A percentile compares a stretch with the other conserved stretches of the same genome.
Conservation (phyloP, 2,888 invertebrate genomes). For the Lasioglossum figueresi region DNA sequence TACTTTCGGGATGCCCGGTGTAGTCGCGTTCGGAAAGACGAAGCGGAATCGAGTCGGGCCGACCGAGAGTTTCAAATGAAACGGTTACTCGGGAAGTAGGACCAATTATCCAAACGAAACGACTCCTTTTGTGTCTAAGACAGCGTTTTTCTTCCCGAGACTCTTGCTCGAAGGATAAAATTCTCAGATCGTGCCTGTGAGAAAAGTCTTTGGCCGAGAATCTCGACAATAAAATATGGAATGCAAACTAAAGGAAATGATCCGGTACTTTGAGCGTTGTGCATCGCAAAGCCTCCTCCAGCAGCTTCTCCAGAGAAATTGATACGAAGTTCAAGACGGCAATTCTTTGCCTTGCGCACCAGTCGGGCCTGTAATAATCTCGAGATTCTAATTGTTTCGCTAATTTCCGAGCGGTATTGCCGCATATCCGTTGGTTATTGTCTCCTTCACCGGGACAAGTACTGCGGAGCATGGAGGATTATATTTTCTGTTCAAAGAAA, state of each 20-base stretch:
- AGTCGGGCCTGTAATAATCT: background rate
- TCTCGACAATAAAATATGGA: constrained; percentile 43
- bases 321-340: constrained; percentile 22
- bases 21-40: background rate
- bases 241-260: constrained; percentile 31
- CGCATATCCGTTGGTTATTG: background rate
- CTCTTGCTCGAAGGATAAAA: constrained; percentile 15
- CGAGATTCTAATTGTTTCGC: constrained; percentile 38
- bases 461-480: background rate
- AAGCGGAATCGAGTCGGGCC: background rate
- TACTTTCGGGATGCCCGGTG: background rate
- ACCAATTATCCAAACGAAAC: constrained; percentile 41
- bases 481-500: constrained; percentile 13
- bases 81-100: constrained; percentile 6
- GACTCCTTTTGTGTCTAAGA: constrained; percentile 10
- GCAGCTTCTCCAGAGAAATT: constrained; percentile 11
- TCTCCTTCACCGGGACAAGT: background rate
- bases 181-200: constrained; percentile 21
- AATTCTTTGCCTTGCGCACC: background rate
- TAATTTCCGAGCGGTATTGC: constrained; percentile 18
- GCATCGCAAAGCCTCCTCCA: background rate
- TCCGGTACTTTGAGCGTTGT: background rate
- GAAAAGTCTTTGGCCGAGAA: background rate
- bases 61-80: background rate
- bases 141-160: constrained; percentile 12